Conservation (phyloP, 2,113 vertebrate genomes). For the Megaleporinus macrocephalus region DNA sequence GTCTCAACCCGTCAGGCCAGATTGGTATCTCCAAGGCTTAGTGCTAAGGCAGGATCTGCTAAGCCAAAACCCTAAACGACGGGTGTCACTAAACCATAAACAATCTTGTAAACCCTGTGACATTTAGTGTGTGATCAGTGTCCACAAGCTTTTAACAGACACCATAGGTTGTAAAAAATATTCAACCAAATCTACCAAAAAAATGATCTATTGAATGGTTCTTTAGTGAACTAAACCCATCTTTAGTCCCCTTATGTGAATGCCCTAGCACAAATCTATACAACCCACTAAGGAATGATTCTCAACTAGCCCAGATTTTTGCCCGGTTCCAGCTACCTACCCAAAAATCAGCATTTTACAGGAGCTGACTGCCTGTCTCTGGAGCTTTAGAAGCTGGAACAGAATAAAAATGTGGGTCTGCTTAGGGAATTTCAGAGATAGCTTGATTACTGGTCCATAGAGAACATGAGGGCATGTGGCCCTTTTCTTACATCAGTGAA, state of each 20-base stretch:
- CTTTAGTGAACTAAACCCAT: background rate
- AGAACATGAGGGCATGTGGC: background rate
- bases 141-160: too few relatives aligned
- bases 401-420: constrained; percentile 9
- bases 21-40: too few relatives aligned
- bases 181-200: too few relatives aligned
- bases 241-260: background rate
- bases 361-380: background rate
- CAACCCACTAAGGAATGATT: background rate
- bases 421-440: background rate
- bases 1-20: too few relatives aligned
- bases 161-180: too few relatives aligned
- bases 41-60: too few relatives aligned
- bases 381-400: background rate
- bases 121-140: too few relatives aligned
- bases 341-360: constrained; percentile 7
- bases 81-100: too few relatives aligned
- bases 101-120: too few relatives aligned
- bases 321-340: background rate
- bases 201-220: too few relatives aligned
- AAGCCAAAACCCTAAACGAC: too few relatives aligned
- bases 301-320: constrained; percentile 22
- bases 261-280: background rate
- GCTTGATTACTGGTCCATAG: constrained; percentile 8
- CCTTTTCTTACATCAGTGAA: background rate